A percentile compares a stretch with the other conserved stretches of the same genome.
phyloP scores from a whole-genome alignment of 2,888 invertebrate genomes.

The Loripinus fragilis region DNA sequence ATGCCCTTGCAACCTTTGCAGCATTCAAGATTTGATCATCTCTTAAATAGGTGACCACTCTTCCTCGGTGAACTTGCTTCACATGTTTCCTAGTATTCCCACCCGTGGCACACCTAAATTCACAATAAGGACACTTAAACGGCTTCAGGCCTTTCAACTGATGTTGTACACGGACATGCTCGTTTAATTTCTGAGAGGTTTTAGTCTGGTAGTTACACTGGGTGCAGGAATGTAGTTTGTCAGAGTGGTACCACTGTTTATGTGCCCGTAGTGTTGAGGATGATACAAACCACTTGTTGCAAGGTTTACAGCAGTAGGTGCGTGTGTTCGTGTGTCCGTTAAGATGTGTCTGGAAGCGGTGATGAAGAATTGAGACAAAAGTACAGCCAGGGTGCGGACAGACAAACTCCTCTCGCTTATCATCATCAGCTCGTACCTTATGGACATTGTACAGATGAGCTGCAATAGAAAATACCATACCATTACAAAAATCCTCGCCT shows the following conservation, averaged over 20 bases:
- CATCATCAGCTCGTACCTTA: slow-evolving; percentile 59
- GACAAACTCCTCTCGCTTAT: slow-evolving; percentile 55
- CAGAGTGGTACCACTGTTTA: slow-evolving; percentile 69
- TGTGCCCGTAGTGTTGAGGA: slow-evolving; percentile 59
- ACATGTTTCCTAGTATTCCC: slow-evolving; percentile 76
- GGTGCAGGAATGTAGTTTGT: slow-evolving; percentile 63
- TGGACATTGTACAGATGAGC: slow-evolving; percentile 68
- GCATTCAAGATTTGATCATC: slow-evolving; percentile 56
- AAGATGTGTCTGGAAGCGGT: slow-evolving; percentile 64
- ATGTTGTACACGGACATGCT: slow-evolving; percentile 74
- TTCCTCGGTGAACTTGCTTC: slow-evolving; percentile 68
- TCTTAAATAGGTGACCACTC: slow-evolving; percentile 64
- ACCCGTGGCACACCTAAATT: slow-evolving; percentile 71
- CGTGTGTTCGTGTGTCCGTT: slow-evolving; percentile 64
- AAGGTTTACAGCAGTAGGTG: slow-evolving; percentile 60
- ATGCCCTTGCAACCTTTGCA: slow-evolving; percentile 57
- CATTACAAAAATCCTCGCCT: no score
- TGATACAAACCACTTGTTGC: slow-evolving; percentile 62
- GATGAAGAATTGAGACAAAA: slow-evolving; percentile 59
- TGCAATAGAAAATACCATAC: slow-evolving; percentile 33
- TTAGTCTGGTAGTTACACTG: slow-evolving; percentile 71
- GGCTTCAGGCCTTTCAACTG: slow-evolving; percentile 72
- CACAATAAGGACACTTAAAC: slow-evolving; percentile 73
- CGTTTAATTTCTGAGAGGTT: slow-evolving; percentile 64
- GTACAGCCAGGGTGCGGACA: slow-evolving; percentile 61